Base-by-base conservation (phyloP, 2,797 vertebrate species). In the Semaprochilodus insignis region DNA sequence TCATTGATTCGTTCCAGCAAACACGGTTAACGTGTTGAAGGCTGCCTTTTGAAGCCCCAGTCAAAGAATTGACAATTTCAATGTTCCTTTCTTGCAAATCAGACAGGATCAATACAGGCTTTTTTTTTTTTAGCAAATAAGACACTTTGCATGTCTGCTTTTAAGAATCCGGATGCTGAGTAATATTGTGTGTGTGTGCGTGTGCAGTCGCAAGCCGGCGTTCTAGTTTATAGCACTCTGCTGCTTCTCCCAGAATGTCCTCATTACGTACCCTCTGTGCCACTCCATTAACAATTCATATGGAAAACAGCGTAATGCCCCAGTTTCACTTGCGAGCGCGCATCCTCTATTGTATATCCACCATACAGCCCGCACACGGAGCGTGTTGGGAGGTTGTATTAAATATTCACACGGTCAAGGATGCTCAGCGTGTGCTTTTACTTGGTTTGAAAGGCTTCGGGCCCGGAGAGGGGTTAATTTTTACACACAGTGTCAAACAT, bases 401-500 rank as follows among this genome's bases (percentile, higher is more conserved):
- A 51, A 71, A 51, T 71, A 71, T 71, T 71, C 71, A 73, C 23
- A 25, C 21, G 17, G 25, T 17, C 27, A 4, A 27, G 52, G 52
- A 74, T 36, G 54, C 54, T 74, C 19, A 3, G 17, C 15, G 19
- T 5, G n/a, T 70, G 65, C 40, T 19, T 17, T 34, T 74, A 3
- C 8, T 66, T 52, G 40, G 36, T 17, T 15, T 11, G n/a, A 63
- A 60, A 71, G 51, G 60, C 44, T 23, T n/a, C 36, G 31, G 11
- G 27, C 76, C 21, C 11, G 17, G 25, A 57, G 19, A 70, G 17
- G 70, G 70, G 76, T 81, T 82, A 75, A 71, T 70, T 85, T 82
- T 76, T 81, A 85, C 80, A 75, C 73, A 78, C 57, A 78, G 74
- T 81, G 81, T 78, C 87, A 86, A 83, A 60, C 74, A 79, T 57